Evolutionary conservation across 2,888 invertebrate species (phyloP), one percentile per base, ranked within the genome.

Genomic region (Fissipunctia ypsillon): DNA sequence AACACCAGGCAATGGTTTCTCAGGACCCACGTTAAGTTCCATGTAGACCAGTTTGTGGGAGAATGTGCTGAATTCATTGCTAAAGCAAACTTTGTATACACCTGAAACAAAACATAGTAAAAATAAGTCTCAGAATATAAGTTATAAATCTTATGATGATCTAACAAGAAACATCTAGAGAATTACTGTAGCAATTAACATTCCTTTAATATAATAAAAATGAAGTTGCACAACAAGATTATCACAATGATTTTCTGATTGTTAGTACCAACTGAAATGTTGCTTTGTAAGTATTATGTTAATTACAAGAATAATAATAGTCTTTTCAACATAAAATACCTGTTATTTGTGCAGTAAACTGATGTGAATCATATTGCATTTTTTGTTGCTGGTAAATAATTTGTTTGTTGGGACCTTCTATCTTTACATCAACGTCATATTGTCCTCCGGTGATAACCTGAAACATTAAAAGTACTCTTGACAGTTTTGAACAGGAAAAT

Each of bases 361-460:
- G 98, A 94, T 99, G 98, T 41, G 98, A 99, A 94, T 99, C 99
- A 94, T 99, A 99, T 90, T 99, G 99, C 92, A 98, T 98, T 94
- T 99, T 99, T 64, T 98, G 97, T 95, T 99, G 98, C 88, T 98
- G 98, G 94, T 99, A 99, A 75, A 99, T 97, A 22, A 99, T 97
- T 94, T 98, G 97, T 84, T 98, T 98, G 89, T 97, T 97, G 3
- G 99, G 99, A 87, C 98, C 98, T 94, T 98, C 98, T 68, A 99
- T 94, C 72, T 97, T 97, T 69, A 99, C 98, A 94, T 99, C 99
- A 60, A 99, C 99, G 95, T 99, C 99, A 93, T 99, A 99, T 90
- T 99, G 99, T 2, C 99, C 99, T 71, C 99, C 99, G 41, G 99
- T 99, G 25, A 99, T 99, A 59, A 99, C 99, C 99, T 99, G 95